Conservation (phyloP, 2,797 vertebrate species). For the Podargus strigoides region DNA sequence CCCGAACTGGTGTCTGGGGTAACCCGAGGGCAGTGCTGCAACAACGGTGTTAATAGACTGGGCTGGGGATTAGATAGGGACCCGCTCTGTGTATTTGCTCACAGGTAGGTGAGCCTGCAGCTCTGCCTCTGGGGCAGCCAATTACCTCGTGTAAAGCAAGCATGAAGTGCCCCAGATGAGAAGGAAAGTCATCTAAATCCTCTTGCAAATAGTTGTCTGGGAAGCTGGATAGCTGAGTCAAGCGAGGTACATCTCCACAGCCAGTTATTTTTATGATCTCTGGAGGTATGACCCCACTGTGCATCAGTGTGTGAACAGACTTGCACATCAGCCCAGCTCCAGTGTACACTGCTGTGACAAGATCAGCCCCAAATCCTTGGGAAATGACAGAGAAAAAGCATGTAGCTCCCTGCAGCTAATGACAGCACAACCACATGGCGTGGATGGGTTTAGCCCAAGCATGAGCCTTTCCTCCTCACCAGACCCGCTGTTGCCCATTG, state of each 20-base stretch:
- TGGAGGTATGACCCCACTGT: not conserved
- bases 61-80: not conserved
- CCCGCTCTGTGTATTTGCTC: not conserved
- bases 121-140: not conserved
- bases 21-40: not conserved
- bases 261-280: not conserved
- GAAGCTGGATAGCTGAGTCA: not conserved
- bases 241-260: not conserved
- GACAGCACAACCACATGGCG: not conserved
- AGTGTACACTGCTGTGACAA: not conserved
- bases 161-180: not conserved
- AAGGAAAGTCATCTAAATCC: not conserved
- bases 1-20: accelerated
- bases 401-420: not conserved
- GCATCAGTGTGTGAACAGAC: not conserved
- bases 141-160: not conserved
- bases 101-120: not conserved
- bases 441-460: not conserved
- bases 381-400: not conserved
- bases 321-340: not conserved
- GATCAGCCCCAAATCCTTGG: not conserved
- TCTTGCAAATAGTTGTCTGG: not conserved
- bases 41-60: not conserved
- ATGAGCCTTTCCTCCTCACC: accelerated
- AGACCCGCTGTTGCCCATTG: accelerated